These are phyloP conservation scores for Siniperca chuatsi DNA, from an alignment of 2,113 vertebrate species.

Conservation along the genomic window DNA sequence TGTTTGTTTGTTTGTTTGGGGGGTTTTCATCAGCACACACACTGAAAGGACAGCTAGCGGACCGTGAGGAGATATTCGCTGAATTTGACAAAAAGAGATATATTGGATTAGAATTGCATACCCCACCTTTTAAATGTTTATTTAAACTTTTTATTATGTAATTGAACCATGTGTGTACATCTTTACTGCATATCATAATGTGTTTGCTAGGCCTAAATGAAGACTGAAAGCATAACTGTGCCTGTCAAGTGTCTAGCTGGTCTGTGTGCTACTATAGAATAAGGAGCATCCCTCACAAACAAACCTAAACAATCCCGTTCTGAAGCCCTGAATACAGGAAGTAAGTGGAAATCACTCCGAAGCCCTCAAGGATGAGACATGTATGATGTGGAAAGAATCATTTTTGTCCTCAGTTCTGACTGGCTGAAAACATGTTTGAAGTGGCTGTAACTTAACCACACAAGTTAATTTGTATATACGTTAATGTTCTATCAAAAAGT, in stretches of 20 bases:
- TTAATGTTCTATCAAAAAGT: background rate
- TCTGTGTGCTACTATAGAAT: background rate
- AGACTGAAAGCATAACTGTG: background rate
- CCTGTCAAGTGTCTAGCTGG: background rate
- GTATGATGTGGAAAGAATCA: constrained; percentile 6
- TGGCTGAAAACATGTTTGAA: background rate
- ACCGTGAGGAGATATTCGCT: too few relatives aligned
- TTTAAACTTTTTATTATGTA: constrained; percentile 4
- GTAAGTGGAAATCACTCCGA: constrained; percentile 11
- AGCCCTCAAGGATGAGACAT: background rate
- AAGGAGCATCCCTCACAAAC: background rate
- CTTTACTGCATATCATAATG: background rate
- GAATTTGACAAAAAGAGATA: too few relatives aligned
- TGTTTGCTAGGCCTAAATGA: background rate
- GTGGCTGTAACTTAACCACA: background rate
- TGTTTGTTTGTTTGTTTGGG: too few relatives aligned
- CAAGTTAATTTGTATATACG: background rate
- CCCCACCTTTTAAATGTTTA: too few relatives aligned
- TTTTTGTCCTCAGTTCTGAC: constrained; percentile 6
- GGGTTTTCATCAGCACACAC: too few relatives aligned
- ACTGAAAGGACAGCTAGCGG: too few relatives aligned
- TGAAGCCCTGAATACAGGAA: constrained; percentile 23
- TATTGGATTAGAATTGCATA: too few relatives aligned
- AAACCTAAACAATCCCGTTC: background rate
- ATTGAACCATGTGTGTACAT: background rate